Base-by-base conservation (phyloP, 1,140 invertebrate genomes). In the Drosophila jambulina region DNA sequence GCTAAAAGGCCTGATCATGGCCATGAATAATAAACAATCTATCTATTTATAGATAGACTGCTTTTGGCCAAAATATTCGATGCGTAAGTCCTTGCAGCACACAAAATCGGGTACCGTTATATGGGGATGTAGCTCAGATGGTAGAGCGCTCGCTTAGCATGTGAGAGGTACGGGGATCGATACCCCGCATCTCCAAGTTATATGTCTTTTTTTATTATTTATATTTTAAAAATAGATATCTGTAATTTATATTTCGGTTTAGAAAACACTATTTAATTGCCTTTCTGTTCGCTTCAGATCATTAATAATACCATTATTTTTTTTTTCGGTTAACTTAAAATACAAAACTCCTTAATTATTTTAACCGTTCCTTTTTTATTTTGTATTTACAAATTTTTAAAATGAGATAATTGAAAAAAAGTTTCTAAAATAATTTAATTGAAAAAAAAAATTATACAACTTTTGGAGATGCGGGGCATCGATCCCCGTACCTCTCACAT, bases 71-170 rank as follows among this genome's bases (percentile, higher is more conserved):
- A 12, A 32, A 29, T 21, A 42, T 19, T 40, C 3, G 15, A 32
- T 2, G 42, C 23, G 8, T 38, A 19, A 23, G 6, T 56, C 34
- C 56, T 51, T 78, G 17, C 0, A 36, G 17, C 23, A 36, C 19
- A 15, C 7, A 34, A 29, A 56, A 42, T 42, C 23, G 4, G 0
- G 0, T 36, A 34, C 69, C 69, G 65, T 70, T 72, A 76, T 54
- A 42, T 70, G 91, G 87, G 85, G 91, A 91, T 91, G 95, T 96
- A 96, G 95, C 95, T 96, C 95, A 96, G 95, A 95, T 96, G 95
- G 95, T 96, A 96, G 96, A 96, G 95, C 96, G 95, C 95, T 96
- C 95, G 95, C 95, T 96, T 96, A 96, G 95, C 95, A 96, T 96
- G 95, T 94, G 95, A 96, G 95, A 96, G 95, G 95, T 96, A 96